Evolutionary conservation across 2,888 invertebrate species (phyloP), one percentile per base, ranked within the genome.

Genomic region (Pantelozetes paolii): DNA sequence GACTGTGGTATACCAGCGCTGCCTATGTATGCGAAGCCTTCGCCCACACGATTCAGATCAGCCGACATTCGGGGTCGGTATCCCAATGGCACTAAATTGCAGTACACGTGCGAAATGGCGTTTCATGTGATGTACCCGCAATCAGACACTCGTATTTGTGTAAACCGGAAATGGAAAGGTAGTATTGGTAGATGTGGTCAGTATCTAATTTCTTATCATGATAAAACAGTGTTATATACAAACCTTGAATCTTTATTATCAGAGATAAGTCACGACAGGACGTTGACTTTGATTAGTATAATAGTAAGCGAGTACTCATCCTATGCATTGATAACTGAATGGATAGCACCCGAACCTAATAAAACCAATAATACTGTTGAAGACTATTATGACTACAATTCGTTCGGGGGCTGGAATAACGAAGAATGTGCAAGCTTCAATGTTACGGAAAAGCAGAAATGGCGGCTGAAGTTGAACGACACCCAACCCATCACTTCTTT

Each of bases 21-120:
- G 20, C 62, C 62, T 1, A 36, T 30, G 0, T 64, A 64, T 36
- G n/a, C 62, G 1, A 64, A 64, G 13, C 62, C 62, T 1, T n/a
- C 36, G 1, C n/a, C n/a, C 1, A 20, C 36, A 6, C 15, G 36
- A 8, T 20, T 15, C n/a, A 1, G 1, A 8, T 36, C 62, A 20
- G 32, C n/a, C 1, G 62, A 64, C 36, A 9, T 64, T 36, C 62
- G 62, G 9, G 9, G 3, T 20, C n/a, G 15, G 32, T 64, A 64
- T 30, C 62, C 62, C 1, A 64, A 64, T 18, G 62, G 62, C 23
- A 36, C 62, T n/a, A 32, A 64, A 64, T 30, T 64, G 6, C 18
- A 64, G 2, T 20, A 32, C 36, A 1, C 1, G n/a, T 64, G 62
- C 36, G 62, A 64, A n/a, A n/a, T 20, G 30, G 36, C 36, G 9